phyloP scores from a whole-genome alignment of 2,888 invertebrate genomes.

The Clitarchus hookeri region DNA sequence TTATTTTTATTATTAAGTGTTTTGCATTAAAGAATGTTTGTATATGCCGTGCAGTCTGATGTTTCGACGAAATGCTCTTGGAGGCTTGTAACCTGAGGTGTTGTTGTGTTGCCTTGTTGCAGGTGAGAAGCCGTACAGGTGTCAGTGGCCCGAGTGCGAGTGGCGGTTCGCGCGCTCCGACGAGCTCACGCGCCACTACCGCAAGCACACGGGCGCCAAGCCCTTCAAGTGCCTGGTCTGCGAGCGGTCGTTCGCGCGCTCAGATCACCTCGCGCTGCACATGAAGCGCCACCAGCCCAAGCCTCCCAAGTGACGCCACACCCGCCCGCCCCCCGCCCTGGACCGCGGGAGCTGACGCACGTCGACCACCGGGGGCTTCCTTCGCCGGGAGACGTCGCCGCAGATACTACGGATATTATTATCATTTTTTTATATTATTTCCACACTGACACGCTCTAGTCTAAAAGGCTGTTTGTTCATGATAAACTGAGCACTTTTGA shows the following conservation, averaged over 20 bases:
- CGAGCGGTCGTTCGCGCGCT: constrained; percentile 61
- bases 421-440: no score
- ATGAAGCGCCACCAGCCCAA: constrained; percentile 78
- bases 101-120: constrained; percentile 46
- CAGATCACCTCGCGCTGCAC: constrained; percentile 64
- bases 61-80: no score
- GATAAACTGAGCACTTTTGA: no score
- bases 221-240: constrained; percentile 63
- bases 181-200: constrained; percentile 61
- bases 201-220: constrained; percentile 64
- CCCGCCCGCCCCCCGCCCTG: background rate
- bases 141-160: constrained; percentile 61
- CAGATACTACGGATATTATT: no score
- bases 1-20: no score
- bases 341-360: background rate
- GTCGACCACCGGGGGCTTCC: background rate
- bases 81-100: no score
- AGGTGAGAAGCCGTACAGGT: constrained; percentile 63
- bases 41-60: no score
- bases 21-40: no score
- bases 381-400: background rate
- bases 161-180: constrained; percentile 64
- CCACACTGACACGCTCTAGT: no score
- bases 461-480: no score
- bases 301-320: constrained; percentile 67